A percentile compares a stretch with the other conserved stretches of the same genome.
These are phyloP conservation scores for Araneus ventricosus DNA, from an alignment of 1,140 invertebrate genomes.

Conservation along the genomic window DNA sequence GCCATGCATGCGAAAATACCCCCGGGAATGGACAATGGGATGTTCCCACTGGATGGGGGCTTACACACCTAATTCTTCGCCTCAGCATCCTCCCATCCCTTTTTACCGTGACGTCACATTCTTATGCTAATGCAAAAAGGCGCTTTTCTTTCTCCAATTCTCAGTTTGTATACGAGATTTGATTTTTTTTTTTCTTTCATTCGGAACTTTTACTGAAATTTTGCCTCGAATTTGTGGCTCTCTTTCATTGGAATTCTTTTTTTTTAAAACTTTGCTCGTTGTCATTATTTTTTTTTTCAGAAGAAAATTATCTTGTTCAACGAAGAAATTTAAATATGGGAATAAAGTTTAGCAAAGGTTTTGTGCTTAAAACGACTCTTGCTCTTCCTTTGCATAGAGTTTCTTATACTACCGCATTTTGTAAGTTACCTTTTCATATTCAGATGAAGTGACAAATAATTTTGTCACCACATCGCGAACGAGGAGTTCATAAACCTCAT, in stretches of 20 bases:
- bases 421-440: not conserved
- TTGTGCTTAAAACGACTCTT: not conserved
- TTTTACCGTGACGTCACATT: constrained; percentile 66
- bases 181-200: constrained; percentile 25
- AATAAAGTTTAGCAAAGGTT: not conserved
- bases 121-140: constrained; percentile 70
- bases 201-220: constrained; percentile 39
- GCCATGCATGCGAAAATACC: constrained; percentile 73
- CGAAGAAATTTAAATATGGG: not conserved
- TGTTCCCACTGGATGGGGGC: constrained; percentile 50
- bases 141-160: not conserved
- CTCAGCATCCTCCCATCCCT: constrained; percentile 22
- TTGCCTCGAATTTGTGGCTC: constrained; percentile 20
- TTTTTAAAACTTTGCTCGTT: not conserved
- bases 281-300: not conserved
- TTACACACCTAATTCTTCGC: constrained; percentile 69
- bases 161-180: constrained; percentile 32
- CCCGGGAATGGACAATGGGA: constrained; percentile 67
- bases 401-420: not conserved
- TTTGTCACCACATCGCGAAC: too few species aligned
- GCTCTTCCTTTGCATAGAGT: not conserved
- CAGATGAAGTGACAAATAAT: not conserved
- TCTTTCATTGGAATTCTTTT: not conserved
- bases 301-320: not conserved
- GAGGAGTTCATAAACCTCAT: too few species aligned